Evolutionary conservation across 1,140 invertebrate genomes (phyloP), one percentile per base, ranked within the genome.

Genomic region (Rhagoletis zephyria): DNA sequence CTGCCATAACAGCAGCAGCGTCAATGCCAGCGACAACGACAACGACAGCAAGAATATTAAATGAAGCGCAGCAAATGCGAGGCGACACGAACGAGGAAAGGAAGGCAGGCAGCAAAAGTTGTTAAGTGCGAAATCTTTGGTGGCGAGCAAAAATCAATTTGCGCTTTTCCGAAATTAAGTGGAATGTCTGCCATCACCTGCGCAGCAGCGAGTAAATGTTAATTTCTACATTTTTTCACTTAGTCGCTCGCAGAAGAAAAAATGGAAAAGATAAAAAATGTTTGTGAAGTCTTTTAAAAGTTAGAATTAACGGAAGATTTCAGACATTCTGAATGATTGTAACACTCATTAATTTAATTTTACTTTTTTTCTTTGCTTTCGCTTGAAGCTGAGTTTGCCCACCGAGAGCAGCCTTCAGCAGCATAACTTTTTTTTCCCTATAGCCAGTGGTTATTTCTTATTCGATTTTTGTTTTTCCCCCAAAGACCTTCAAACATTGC

Each of bases 41-140:
- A 42, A 1, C 42, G 42, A 74, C 67, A 74, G 40, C 67, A 70
- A 70, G 40, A 70, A 70, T 70, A 70, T 70, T 48, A 70, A 70
- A 70, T 70, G 67, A 70, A 70, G 67, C 67, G 14, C 10, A 77
- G 48, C 48, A 77, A 77, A 77, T 77, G 30, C 30, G 30, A 30
- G 0, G 30, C 30, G 16, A 56, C 48, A 19, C 7, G 45, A 19
- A 74, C 14, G 5, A 16, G 12, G 4, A 48, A 74, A 16, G 4
- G 42, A 3, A 74, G 4, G 42, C n/a, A 45, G 51, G 5, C 5
- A 56, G 51, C 51, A 48, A 74, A n/a, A 51, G 70, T 74, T 74
- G 70, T 74, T 48, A 59, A 81, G 48, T 59, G n/a, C 10, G 48
- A 81, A 81, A 81, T 81, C 16, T 19, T 81, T 81, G 19, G 19